Base-by-base conservation (phyloP, 2,888 invertebrate species). In the Tuberolachnus salignus region DNA sequence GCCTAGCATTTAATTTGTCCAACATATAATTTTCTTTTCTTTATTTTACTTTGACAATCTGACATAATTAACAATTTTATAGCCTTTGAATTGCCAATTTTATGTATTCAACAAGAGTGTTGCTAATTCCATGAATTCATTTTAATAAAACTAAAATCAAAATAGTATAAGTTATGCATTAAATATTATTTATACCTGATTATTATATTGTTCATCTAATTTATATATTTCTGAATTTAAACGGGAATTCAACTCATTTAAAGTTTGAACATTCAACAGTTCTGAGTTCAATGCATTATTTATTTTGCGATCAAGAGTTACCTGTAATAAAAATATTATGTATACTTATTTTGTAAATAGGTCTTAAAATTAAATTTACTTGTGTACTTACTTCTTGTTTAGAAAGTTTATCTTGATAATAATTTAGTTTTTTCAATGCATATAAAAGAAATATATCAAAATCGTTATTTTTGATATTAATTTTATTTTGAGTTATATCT, bases 341-440 rank as follows among this genome's bases (percentile, higher is more conserved):
- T 34, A 46, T 3, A 49, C 8, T 26, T 26, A 13, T 14, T 49
- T 34, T 34, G 34, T 34, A 4, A 34, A 19, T 13, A n/a, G n/a
- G 57, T 8, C 46, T n/a, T 19, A 59, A 49, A 49, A 26, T 59
- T 16, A 21, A 16, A 63, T 63, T 21, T 34, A 34, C 34, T 34
- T 49, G 9, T 53, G 21, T 23, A 34, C 1, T 73, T 23, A 78
- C 78, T 42, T 78, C 78, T 57, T 59, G 66, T 59, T 78, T 78
- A 16, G 78, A 57, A 42, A 78, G 67, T 8, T 59, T 49, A 9
- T 78, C 59, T 67, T 78, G 49, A 69, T 67, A 78, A 57, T 78
- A 59, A 49, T 69, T 78, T 61, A 78, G n/a, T 59, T 59, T 78
- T 69, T 78, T 78, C n/a, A 78, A 34, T 11, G 78, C 67, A 61